These are phyloP conservation scores for Polylopha cassiicola DNA, from an alignment of 2,888 invertebrate species.

Conservation along the genomic window DNA sequence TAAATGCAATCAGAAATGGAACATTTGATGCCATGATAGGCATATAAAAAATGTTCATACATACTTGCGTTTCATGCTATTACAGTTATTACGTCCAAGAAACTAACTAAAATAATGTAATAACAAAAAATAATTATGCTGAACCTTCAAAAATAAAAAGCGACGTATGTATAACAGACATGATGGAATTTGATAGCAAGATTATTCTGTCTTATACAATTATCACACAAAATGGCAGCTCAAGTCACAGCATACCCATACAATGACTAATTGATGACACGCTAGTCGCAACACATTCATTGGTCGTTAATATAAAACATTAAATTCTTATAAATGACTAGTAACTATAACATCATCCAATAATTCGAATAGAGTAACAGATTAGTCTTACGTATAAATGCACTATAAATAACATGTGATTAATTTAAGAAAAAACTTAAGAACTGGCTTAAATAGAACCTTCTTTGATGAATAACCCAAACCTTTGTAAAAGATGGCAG, in stretches of 20 bases:
- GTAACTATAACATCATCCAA: slow-evolving; percentile 13
- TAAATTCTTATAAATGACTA: slow-evolving; percentile 15
- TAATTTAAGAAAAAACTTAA: slow-evolving; percentile 1
- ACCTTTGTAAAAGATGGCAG: neutral
- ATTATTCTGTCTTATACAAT: slow-evolving; percentile 8
- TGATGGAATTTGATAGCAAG: slow-evolving; percentile 3
- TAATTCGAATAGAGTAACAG: slow-evolving; percentile 6
- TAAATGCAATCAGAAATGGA: slow-evolving; percentile 9
- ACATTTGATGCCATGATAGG: neutral
- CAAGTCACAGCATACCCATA: neutral
- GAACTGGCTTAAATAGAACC: neutral
- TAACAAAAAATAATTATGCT: no score
- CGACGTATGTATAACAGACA: slow-evolving; percentile 2
- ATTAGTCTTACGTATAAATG: slow-evolving; percentile 8
- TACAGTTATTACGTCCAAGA: no score
- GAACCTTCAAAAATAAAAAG: no score
- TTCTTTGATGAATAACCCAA: neutral
- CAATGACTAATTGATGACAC: no score
- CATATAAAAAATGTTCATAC: no score
- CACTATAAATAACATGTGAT: slow-evolving; percentile 8
- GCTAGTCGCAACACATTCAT: no score
- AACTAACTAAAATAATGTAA: no score
- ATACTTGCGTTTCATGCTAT: no score
- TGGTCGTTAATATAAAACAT: slow-evolving; percentile 2
- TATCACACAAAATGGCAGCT: slow-evolving; percentile 15